These are phyloP conservation scores for Ferrisia virgata DNA, from an alignment of 2,888 invertebrate species.

Conservation along the genomic window DNA sequence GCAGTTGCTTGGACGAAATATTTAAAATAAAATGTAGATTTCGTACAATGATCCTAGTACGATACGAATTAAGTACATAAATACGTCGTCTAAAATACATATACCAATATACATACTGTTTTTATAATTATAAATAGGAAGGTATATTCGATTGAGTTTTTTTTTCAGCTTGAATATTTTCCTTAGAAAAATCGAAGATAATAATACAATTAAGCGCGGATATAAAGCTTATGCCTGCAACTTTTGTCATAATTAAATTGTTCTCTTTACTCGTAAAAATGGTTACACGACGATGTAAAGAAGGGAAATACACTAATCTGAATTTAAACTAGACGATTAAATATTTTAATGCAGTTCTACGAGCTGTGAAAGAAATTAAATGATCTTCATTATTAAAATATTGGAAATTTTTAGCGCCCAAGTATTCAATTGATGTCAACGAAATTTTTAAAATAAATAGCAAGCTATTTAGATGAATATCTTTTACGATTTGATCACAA, in stretches of 20 bases:
- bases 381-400: background rate
- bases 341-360: background rate
- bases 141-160: too few species aligned
- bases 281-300: background rate
- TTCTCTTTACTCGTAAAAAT: background rate
- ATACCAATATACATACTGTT: too few species aligned
- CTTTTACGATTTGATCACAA: slow-evolving; percentile 10
- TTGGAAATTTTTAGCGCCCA: background rate
- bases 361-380: too few species aligned
- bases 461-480: background rate
- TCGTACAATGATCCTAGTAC: background rate
- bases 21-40: background rate
- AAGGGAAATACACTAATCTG: too few species aligned
- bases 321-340: background rate
- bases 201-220: background rate
- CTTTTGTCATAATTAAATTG: background rate
- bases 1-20: background rate
- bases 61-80: background rate
- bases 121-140: too few species aligned
- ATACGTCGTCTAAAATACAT: background rate
- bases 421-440: background rate
- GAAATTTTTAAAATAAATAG: too few species aligned
- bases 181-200: too few species aligned
- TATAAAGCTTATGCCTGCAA: background rate
- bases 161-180: too few species aligned